Percentiles rank a stretch among this genome's conserved stretches.
Conservation (phyloP, 2,113 vertebrate genomes). For the Jacana jacana region DNA sequence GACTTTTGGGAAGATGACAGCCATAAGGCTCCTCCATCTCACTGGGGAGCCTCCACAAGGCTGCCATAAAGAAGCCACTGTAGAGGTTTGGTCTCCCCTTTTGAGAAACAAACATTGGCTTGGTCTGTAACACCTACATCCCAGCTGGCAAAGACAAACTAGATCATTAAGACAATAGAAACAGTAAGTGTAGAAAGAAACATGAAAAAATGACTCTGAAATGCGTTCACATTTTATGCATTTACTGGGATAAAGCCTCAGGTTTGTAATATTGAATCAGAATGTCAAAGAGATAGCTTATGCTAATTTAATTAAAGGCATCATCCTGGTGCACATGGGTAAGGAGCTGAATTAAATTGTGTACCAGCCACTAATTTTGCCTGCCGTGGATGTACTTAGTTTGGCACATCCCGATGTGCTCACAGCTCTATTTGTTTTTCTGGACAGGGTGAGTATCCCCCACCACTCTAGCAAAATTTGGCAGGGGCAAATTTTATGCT, state of each 20-base stretch:
- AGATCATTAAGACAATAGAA: slow-evolving; percentile 13
- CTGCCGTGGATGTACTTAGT: neutral
- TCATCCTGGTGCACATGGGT: neutral
- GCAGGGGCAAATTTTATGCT: neutral
- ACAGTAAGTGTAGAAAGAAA: neutral
- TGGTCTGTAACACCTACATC: neutral
- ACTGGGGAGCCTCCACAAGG: neutral
- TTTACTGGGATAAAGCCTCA: neutral
- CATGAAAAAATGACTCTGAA: neutral
- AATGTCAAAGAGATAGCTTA: slow-evolving; percentile 34
- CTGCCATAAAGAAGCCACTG: neutral
- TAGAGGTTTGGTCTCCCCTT: neutral
- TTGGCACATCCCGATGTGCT: neutral
- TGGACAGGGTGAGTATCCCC: neutral
- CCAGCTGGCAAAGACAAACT: slow-evolving; percentile 5
- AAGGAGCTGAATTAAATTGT: slow-evolving; percentile 11
- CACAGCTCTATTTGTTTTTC: neutral
- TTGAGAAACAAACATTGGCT: neutral
- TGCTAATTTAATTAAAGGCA: slow-evolving; percentile 66
- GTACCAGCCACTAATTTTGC: slow-evolving; percentile 6
- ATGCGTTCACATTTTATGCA: neutral
- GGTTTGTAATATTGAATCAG: slow-evolving; percentile 23
- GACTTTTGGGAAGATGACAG: neutral
- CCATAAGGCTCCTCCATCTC: neutral
- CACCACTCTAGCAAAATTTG: neutral